Percentiles rank a stretch among this genome's conserved stretches.
These are phyloP conservation scores for Myripristis murdjan DNA, from an alignment of 2,797 vertebrate species.

Conservation along the genomic window DNA sequence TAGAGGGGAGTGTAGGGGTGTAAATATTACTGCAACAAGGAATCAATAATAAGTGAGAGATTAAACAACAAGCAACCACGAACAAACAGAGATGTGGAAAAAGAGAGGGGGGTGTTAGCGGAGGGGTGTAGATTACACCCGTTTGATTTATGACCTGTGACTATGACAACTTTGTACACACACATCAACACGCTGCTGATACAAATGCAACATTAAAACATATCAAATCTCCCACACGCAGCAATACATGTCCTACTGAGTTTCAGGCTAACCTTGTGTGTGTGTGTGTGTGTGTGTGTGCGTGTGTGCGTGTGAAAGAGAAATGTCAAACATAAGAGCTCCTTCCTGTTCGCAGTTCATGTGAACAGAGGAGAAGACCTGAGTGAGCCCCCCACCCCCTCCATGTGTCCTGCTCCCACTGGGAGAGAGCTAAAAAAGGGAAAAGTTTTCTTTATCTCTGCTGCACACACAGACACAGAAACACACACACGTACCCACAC, in stretches of 20 bases:
- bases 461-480: constrained; percentile 20
- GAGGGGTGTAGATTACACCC: no score
- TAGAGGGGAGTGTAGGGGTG: not conserved
- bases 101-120: no score
- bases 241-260: not conserved
- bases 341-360: constrained; percentile 16
- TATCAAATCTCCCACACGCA: not conserved
- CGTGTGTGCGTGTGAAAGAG: not conserved
- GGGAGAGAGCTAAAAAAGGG: constrained; percentile 65
- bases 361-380: constrained; percentile 53
- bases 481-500: constrained; percentile 7
- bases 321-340: constrained; percentile 27
- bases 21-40: not conserved
- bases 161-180: no score
- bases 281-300: no score
- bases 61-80: no score
- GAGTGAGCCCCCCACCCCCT: constrained; percentile 33
- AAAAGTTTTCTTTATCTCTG: constrained; percentile 70
- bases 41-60: not conserved
- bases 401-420: constrained; percentile 39
- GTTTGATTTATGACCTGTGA: no score
- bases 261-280: no score
- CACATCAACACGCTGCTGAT: no score
- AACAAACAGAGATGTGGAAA: no score
- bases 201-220: no score